Evolutionary conservation across 2,113 vertebrate genomes (phyloP), one percentile per base, ranked within the genome.

Genomic region (Elaphurus davidianus): DNA sequence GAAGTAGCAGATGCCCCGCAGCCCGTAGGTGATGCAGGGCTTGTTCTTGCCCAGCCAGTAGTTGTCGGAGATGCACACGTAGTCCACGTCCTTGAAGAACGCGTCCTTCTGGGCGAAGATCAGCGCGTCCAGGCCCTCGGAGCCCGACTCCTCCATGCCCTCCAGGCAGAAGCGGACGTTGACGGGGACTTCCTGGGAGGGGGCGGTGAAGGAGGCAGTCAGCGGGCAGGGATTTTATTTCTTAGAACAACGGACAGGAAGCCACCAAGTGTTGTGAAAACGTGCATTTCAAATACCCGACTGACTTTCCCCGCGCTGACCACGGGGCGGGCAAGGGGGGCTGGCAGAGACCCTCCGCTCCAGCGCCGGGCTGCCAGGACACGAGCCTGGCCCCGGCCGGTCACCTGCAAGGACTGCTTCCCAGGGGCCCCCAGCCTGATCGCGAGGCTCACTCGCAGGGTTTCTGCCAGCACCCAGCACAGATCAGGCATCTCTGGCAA

Each of bases 1-100:
- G 97, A 99, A 99, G 98, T 99, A 99, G 97, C 99, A 99, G 97
- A 99, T 99, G 89, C 99, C 99, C 91, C 99, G 98, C 96, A 99
- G 99, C 1, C 99, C 99, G 0, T 99, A 99, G 0, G 99, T 99
- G 98, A 99, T 99, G 97, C 99, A 99, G 25, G 99, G 99, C 95
- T 99, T 99, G 88, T 96, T 99, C 98, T 99, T 99, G 30, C 99
- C 99, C 87, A 99, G 99, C 99, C 99, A 99, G 98, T 99, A 99
- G 97, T 99, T 99, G 98, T 99, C 99, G 5, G 99, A 99, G 98
- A 99, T 99, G 98, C 99, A 99, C 91, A 99, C 85, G 0, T 99
- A 99, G 98, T 99, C 99, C 57, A 99, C 99, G 0, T 99, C 99
- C 97, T 99, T 99, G 33, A 99, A 99, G 98, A 99, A 99, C 4